These are phyloP conservation scores for Anguilla megastoma DNA, from an alignment of 2,797 vertebrate genomes.

Conservation along the genomic window DNA sequence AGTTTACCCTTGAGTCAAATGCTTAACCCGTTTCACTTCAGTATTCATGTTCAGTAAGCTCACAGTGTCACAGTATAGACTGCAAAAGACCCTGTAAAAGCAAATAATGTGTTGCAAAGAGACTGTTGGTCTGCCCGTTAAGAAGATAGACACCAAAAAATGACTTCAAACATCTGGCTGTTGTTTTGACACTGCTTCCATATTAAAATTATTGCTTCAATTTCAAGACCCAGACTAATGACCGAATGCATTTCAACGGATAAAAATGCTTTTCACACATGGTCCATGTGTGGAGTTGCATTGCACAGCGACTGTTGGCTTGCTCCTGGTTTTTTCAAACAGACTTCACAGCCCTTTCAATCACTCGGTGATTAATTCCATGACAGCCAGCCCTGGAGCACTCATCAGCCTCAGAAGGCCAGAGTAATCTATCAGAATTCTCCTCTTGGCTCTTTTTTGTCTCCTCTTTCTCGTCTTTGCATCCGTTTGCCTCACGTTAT, in stretches of 20 bases:
- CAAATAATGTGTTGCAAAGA: neutral
- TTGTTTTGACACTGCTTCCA: neutral
- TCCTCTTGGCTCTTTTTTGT: neutral
- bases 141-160: no score
- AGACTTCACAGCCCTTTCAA: neutral
- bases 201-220: neutral
- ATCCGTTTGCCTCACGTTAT: neutral
- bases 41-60: neutral
- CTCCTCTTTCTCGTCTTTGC: neutral
- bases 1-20: neutral
- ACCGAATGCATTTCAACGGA: neutral
- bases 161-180: neutral
- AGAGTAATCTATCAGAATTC: neutral
- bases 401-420: neutral
- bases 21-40: neutral
- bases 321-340: neutral
- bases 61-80: neutral
- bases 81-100: neutral
- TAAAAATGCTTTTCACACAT: neutral
- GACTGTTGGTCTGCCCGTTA: no score
- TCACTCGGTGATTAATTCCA: neutral
- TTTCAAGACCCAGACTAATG: neutral
- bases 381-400: neutral
- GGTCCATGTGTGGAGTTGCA: neutral
- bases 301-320: neutral